Base-by-base conservation (phyloP, 1,140 invertebrate genomes). In the Psix sp. region DNA sequence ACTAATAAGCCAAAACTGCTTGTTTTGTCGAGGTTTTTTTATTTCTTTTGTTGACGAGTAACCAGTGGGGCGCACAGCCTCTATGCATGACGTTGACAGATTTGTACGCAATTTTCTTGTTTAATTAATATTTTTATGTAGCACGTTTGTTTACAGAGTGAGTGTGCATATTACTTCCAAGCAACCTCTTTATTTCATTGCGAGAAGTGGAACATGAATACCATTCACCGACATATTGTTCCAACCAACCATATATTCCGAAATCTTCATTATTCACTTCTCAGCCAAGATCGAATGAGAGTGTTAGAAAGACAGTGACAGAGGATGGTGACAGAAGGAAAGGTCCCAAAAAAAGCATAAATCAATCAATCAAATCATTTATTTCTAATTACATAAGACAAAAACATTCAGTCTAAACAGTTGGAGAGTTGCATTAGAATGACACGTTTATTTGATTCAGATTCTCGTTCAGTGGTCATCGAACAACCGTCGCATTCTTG, bases 401-500 rank as follows among this genome's bases (percentile, higher is more conserved):
- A n/a, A n/a, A n/a, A n/a, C n/a, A n/a, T n/a, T n/a, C n/a, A n/a
- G n/a, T n/a, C n/a, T n/a, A 43, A 54, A 33, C 35, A 56, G 11
- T 70, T 70, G 66, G 54, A 70, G 52, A 66, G 35, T 31, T 63
- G 57, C 56, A 38, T 57, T 74, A 75, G 74, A 57, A 62, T 74
- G 60, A 67, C 60, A 76, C 65, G 56, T 76, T 72, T 85, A 84
- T 87, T 82, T 86, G 84, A 87, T 87, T 86, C 85, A 87, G 85
- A 87, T 87, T 82, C 81, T 77, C 84, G 84, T 81, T 84, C 84
- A 81, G 83, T 87, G 84, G 80, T 86, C 84, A 84, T 86, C 84
- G 86, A 86, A 82, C 86, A 87, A 77, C 86, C 86, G 74, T 87
- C 85, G 77, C 86, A 87, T 80, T 83, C 85, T 74, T 88, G 87